These are phyloP conservation scores for Arremon aurantiirostris DNA, from an alignment of 2,797 vertebrate genomes.

Conservation along the genomic window DNA sequence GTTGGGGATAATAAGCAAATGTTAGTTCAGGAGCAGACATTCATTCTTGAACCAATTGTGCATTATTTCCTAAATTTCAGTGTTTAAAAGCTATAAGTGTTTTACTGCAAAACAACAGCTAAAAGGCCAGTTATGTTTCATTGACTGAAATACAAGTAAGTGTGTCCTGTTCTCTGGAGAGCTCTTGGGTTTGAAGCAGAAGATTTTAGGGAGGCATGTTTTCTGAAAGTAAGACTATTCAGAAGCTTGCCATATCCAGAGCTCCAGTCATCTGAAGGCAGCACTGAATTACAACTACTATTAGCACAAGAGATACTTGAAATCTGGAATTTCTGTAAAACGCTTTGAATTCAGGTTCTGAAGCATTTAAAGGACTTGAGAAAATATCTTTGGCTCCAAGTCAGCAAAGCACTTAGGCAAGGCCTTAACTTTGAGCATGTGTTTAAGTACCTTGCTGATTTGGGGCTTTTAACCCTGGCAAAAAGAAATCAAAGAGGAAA, in stretches of 20 bases:
- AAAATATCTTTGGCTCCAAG: slow-evolving; percentile 59
- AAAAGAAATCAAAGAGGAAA: slow-evolving; percentile 28
- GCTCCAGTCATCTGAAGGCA: neutral
- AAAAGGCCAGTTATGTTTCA: slow-evolving; percentile 11
- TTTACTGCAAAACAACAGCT: slow-evolving; percentile 18
- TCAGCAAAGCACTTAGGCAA: slow-evolving; percentile 65
- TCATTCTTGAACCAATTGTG: neutral
- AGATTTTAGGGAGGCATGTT: neutral
- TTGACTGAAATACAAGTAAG: slow-evolving; percentile 39
- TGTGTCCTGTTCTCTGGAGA: neutral
- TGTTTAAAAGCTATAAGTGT: neutral
- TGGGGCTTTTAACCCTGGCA: slow-evolving; percentile 15
- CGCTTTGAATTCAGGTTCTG: slow-evolving; percentile 8
- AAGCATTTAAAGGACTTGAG: slow-evolving; percentile 44
- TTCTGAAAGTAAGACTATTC: neutral
- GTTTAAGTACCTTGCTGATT: slow-evolving; percentile 66
- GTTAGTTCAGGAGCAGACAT: neutral
- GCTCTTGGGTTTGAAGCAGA: neutral
- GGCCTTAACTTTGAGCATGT: slow-evolving; percentile 58
- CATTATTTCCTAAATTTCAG: slow-evolving; percentile 19
- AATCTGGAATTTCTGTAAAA: slow-evolving; percentile 52
- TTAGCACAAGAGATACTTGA: slow-evolving; percentile 39
- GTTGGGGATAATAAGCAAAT: neutral
- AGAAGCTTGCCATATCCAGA: neutral
- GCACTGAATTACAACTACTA: slow-evolving; percentile 11